Conservation (phyloP, 2,797 vertebrate species). For the Onychomys torridus region DNA sequence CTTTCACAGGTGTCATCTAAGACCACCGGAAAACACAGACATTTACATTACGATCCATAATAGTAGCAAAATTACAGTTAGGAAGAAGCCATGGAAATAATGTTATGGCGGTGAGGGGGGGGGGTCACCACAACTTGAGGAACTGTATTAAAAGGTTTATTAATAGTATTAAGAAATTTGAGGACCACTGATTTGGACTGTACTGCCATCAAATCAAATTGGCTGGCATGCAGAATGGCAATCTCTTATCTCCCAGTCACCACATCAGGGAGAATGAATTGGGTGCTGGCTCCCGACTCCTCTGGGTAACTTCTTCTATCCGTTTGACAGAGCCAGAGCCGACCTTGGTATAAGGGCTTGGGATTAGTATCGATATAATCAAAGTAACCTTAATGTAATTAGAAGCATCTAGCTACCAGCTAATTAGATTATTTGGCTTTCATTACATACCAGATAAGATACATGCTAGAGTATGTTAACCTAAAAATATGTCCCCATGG, state of each 20-base stretch:
- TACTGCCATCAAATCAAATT: neutral
- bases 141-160: neutral
- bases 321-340: neutral
- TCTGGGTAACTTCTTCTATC: neutral
- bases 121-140: neutral
- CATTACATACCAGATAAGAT: constrained; percentile 10
- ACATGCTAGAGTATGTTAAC: neutral
- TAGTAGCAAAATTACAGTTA: neutral
- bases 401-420: constrained; percentile 56
- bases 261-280: neutral
- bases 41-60: neutral
- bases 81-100: neutral
- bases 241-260: neutral
- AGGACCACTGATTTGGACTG: neutral
- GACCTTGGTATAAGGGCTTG: neutral
- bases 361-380: constrained; percentile 34
- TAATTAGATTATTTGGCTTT: constrained; percentile 54
- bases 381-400: constrained; percentile 65
- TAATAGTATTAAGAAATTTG: neutral
- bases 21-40: neutral
- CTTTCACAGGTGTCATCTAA: neutral
- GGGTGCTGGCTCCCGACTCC: neutral
- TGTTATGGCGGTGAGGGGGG: no score
- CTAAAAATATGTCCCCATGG: neutral
- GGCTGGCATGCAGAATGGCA: neutral